These are phyloP conservation scores for Caiman crocodilus DNA, from an alignment of 2,797 vertebrate genomes.

Conservation along the genomic window DNA sequence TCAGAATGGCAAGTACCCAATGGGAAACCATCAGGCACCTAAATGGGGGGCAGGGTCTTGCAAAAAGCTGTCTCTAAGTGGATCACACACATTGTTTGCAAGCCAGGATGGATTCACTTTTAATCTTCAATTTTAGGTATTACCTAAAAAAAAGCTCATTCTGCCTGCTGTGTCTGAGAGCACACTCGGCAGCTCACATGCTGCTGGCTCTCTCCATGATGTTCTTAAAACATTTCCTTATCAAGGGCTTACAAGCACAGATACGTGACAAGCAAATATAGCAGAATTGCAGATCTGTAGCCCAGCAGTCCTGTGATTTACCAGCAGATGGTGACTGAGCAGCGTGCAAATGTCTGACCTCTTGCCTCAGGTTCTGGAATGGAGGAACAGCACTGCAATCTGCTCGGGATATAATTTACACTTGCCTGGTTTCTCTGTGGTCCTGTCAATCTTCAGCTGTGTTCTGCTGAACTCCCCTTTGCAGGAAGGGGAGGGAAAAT, in stretches of 20 bases:
- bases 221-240: not conserved
- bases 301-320: not conserved
- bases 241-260: not conserved
- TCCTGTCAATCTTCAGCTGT: not conserved
- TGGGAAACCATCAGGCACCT: not conserved
- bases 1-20: not conserved
- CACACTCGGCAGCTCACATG: not conserved
- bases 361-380: not conserved
- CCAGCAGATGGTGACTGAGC: not conserved
- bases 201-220: not conserved
- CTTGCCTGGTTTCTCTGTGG: not conserved
- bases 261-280: not conserved
- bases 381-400: not conserved
- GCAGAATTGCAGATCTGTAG: not conserved
- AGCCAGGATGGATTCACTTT: not conserved
- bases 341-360: not conserved
- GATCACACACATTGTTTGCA: not conserved
- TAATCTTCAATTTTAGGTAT: not conserved
- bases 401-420: not conserved
- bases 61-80: not conserved
- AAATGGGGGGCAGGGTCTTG: not conserved
- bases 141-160: not conserved
- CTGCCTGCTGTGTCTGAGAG: not conserved
- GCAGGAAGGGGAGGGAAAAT: accelerated
- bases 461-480: accelerated